Percentiles rank a stretch among this genome's conserved stretches.
These are phyloP conservation scores for Monomorium pharaonis DNA, from an alignment of 1,140 invertebrate species.

Conservation along the genomic window DNA sequence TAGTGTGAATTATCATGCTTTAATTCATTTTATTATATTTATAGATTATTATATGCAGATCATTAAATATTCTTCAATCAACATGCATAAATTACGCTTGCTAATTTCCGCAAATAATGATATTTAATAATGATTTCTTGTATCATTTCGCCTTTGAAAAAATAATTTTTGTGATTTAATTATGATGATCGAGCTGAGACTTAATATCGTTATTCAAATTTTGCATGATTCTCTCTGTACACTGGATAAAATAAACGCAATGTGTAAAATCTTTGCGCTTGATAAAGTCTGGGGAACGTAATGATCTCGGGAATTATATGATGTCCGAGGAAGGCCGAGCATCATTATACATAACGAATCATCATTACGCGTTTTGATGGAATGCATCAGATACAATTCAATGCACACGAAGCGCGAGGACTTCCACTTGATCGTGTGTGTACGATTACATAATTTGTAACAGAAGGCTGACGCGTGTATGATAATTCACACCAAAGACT, in stretches of 20 bases:
- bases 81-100: neutral
- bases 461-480: neutral
- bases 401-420: neutral
- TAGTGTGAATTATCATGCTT: neutral
- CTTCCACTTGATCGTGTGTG: neutral
- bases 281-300: neutral
- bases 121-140: conserved; percentile 2
- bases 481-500: neutral
- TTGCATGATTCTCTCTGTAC: neutral
- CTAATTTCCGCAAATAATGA: neutral
- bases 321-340: neutral
- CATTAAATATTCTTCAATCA: conserved; percentile 27
- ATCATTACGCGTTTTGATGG: neutral
- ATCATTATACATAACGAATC: neutral
- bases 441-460: conserved; percentile 27
- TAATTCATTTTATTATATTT: neutral
- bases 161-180: neutral
- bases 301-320: neutral
- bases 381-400: conserved; percentile 29
- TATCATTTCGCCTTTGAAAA: neutral
- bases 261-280: neutral
- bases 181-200: neutral
- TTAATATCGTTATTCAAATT: neutral
- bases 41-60: neutral
- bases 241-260: neutral